Evolutionary conservation across 2,888 invertebrate species (phyloP), one percentile per base, ranked within the genome.

Genomic region (Pollenia labialis): DNA sequence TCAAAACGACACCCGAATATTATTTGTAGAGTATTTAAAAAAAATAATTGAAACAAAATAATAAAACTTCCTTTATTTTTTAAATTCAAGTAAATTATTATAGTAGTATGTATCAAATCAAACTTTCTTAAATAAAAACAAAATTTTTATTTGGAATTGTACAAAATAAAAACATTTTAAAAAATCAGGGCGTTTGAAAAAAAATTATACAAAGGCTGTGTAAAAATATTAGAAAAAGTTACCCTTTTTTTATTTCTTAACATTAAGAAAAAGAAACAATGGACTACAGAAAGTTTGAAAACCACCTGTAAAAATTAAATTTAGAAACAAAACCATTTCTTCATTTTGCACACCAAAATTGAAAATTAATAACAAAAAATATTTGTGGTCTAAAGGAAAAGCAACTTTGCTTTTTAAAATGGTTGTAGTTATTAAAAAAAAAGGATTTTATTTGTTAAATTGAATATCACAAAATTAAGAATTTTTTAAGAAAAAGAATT

Each of bases 141-240:
- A 62, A 9, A 42, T 42, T 4, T 64, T 52, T 23, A 68, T 62
- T 64, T 82, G 56, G 72, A 50, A 72, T 58, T 83, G 71, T 77
- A 83, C 58, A 83, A 77, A 71, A 44, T 40, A 74, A 44, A 66
- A 48, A 77, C 10, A 72, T 6, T 12, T n/a, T 7, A 18, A 77
- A 48, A 46, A 44, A 71, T 81, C 83, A 79, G 79, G 79, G 72
- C 79, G 83, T 79, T 72, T 72, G 76, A 50, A 83, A 83, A 77
- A 2, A 77, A 6, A 76, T 83, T 54, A 52, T 62, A 76, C 23
- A 72, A 82, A 79, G 83, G 83, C 83, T 84, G 83, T 84, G 83
- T 74, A 79, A 79, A 64, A 56, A 66, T 68, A 80, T 72, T 74
- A 75, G 48, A 52, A 72, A 72, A 66, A 64, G 44, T 56, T 54